A percentile compares a stretch with the other conserved stretches of the same genome.
phyloP scores from a whole-genome alignment of 2,113 vertebrate species.

The Cebus imitator region DNA sequence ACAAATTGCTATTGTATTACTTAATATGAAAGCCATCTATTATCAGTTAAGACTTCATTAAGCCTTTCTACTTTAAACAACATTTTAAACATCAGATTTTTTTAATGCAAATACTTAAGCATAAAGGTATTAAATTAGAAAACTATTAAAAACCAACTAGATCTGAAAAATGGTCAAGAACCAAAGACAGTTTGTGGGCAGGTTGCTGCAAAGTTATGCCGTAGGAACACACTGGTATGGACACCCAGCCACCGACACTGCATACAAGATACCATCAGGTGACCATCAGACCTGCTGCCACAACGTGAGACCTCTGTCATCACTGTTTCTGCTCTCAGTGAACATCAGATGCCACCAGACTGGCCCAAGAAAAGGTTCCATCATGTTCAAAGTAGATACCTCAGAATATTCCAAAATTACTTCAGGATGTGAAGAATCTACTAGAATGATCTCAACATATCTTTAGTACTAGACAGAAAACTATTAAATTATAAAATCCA shows the following conservation, averaged over 20 bases:
- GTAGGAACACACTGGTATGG: rapidly evolving
- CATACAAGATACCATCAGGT: rapidly evolving
- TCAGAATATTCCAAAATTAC: neutral
- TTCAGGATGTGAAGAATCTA: neutral
- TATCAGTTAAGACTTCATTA: neutral
- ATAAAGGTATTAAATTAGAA: neutral
- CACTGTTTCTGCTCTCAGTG: neutral
- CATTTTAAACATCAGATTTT: neutral
- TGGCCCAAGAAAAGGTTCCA: neutral
- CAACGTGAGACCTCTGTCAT: neutral
- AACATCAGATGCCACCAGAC: neutral
- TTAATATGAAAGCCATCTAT: neutral
- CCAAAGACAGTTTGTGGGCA: neutral
- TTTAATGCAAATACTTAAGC: neutral
- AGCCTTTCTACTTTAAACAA: neutral
- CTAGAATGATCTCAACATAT: neutral
- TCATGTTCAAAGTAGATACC: neutral
- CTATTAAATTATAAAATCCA: neutral
- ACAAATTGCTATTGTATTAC: neutral
- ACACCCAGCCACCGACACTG: no score
- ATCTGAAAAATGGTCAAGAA: neutral
- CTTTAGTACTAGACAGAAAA: neutral
- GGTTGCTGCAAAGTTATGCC: neutral
- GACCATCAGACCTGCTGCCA: neutral
- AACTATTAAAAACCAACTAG: neutral